A percentile compares a stretch with the other conserved stretches of the same genome.
phyloP scores from a whole-genome alignment of 1,140 invertebrate genomes.

The Neomicropteryx cornuta region DNA sequence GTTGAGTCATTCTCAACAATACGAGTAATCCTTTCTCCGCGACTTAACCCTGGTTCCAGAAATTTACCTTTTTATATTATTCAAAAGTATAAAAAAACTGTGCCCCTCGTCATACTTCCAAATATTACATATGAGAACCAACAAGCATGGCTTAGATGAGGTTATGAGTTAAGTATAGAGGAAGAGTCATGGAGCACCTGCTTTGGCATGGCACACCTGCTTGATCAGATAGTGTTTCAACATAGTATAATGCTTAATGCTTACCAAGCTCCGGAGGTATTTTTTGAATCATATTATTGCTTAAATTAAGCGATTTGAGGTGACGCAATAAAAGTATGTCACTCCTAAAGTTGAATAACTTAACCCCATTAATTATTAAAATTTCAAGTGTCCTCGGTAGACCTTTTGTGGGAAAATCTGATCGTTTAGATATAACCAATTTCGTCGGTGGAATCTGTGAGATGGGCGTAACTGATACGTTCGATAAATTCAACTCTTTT shows the following conservation, averaged over 20 bases:
- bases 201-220: too few relatives aligned
- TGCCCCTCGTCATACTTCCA: too few relatives aligned
- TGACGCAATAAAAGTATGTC: slow-evolving; percentile 52
- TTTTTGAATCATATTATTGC: slow-evolving; percentile 60
- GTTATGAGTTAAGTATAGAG: too few relatives aligned
- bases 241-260: background rate
- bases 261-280: slow-evolving; percentile 64
- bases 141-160: too few relatives aligned
- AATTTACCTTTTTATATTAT: too few relatives aligned
- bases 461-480: slow-evolving; percentile 41
- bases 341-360: slow-evolving; percentile 50
- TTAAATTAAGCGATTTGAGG: slow-evolving; percentile 61
- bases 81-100: too few relatives aligned
- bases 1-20: too few relatives aligned
- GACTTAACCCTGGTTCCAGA: too few relatives aligned
- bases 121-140: too few relatives aligned
- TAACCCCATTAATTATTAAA: slow-evolving; percentile 45
- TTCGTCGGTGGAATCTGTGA: slow-evolving; percentile 42
- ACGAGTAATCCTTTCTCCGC: too few relatives aligned
- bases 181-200: too few relatives aligned
- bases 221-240: too few relatives aligned
- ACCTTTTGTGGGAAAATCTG: slow-evolving; percentile 56
- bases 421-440: slow-evolving; percentile 44
- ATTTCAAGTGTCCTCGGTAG: slow-evolving; percentile 51
- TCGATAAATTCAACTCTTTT: slow-evolving; percentile 28